phyloP scores from a whole-genome alignment of 2,888 invertebrate species.

The Byasa hedistus region DNA sequence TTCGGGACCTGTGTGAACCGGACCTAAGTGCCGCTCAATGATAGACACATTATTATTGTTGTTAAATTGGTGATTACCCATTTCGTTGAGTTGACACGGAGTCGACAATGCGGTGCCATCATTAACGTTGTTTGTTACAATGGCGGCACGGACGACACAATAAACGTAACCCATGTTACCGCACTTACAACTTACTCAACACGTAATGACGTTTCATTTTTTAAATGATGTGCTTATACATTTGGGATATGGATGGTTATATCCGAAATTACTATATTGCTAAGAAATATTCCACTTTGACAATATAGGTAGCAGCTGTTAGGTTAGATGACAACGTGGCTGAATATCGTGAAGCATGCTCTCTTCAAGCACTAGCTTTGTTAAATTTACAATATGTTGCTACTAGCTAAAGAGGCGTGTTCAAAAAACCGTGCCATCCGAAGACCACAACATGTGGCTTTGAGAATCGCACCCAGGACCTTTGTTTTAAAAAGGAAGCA shows the following conservation, averaged over 20 bases:
- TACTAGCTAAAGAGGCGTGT: no score
- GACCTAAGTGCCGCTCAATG: constrained; percentile 59
- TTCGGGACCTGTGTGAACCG: constrained; percentile 69
- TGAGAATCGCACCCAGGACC: neutral
- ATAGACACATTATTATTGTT: constrained; percentile 64
- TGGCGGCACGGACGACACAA: constrained; percentile 24
- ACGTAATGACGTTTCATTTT: constrained; percentile 18
- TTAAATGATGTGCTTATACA: constrained; percentile 3
- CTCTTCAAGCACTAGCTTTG: no score
- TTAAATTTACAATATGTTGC: no score
- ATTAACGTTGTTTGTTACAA: constrained; percentile 26
- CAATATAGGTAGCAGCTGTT: no score
- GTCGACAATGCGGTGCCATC: constrained; percentile 34
- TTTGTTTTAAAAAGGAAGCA: no score
- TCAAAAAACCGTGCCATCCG: no score
- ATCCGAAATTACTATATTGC: no score
- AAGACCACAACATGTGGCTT: no score
- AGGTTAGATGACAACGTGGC: no score
- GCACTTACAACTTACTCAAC: constrained; percentile 28
- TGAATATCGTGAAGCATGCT: no score
- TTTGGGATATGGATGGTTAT: no score
- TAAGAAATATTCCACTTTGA: no score
- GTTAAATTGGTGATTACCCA: constrained; percentile 40
- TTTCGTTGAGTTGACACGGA: constrained; percentile 43
- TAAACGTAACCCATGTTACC: constrained; percentile 29